These are phyloP conservation scores for Apantesis nais DNA, from an alignment of 2,888 invertebrate genomes.

Conservation along the genomic window DNA sequence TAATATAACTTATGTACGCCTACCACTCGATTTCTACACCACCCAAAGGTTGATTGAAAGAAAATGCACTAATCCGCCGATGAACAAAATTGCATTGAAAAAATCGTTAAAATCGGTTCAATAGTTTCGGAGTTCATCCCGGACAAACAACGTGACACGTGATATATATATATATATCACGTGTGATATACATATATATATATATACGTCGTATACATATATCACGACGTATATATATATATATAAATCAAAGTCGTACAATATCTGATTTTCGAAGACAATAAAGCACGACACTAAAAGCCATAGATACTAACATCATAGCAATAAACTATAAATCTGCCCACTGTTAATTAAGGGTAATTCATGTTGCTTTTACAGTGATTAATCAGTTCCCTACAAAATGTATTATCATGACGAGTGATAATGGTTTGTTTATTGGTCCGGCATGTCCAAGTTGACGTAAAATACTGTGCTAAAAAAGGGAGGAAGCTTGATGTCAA, in stretches of 20 bases:
- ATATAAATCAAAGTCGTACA: not conserved
- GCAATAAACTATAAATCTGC: constrained; percentile 37
- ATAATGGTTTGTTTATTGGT: constrained; percentile 31
- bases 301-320: constrained; percentile 30
- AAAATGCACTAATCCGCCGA: no score
- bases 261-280: not conserved
- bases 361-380: constrained; percentile 43
- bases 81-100: no score
- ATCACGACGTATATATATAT: not conserved
- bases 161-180: no score
- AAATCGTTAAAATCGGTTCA: no score
- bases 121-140: no score
- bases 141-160: no score
- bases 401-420: constrained; percentile 26
- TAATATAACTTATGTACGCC: no score
- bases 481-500: not conserved
- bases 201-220: no score
- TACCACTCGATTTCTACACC: no score
- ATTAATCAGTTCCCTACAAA: constrained; percentile 40
- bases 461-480: constrained; percentile 37
- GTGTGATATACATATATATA: no score
- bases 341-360: constrained; percentile 37
- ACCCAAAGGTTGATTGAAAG: no score
- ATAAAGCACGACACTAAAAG: constrained; percentile 15
- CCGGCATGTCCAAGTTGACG: constrained; percentile 19